Conservation (phyloP, 2,113 vertebrate species). For the Triplophysa tibetana region DNA sequence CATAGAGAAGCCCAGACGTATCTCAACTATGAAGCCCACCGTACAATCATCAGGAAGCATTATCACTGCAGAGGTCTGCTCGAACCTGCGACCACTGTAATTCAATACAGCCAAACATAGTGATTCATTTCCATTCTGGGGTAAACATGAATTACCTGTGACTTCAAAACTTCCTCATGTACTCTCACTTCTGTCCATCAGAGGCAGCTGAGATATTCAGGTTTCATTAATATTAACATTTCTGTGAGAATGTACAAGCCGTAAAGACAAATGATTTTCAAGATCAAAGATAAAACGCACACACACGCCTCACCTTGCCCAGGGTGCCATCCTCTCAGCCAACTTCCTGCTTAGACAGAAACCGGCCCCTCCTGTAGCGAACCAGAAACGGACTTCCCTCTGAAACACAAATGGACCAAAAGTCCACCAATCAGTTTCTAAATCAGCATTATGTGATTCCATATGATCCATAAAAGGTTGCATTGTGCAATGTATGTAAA, state of each 20-base stretch:
- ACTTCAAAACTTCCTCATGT: no score
- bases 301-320: slow-evolving; percentile 82
- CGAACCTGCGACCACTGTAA: slow-evolving; percentile 77
- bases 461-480: neutral
- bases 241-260: neutral
- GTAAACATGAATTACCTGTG: neutral
- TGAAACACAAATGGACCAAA: slow-evolving; percentile 53
- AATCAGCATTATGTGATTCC: neutral
- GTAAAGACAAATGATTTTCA: neutral
- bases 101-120: slow-evolving; percentile 28
- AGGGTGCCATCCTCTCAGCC: slow-evolving; percentile 87
- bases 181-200: neutral
- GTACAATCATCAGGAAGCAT: slow-evolving; percentile 90
- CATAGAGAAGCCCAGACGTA: slow-evolving; percentile 78
- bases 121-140: neutral
- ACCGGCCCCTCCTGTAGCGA: slow-evolving; percentile 90
- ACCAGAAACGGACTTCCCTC: slow-evolving; percentile 90
- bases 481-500: neutral
- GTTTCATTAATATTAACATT: neutral
- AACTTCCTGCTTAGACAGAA: slow-evolving; percentile 87
- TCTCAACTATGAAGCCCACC: slow-evolving; percentile 89
- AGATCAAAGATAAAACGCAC: slow-evolving; percentile 1
- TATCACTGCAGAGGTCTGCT: slow-evolving; percentile 82
- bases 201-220: no score
- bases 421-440: slow-evolving; percentile 1